Base-by-base conservation (phyloP, 2,113 vertebrate species). In the Columbina picui region DNA sequence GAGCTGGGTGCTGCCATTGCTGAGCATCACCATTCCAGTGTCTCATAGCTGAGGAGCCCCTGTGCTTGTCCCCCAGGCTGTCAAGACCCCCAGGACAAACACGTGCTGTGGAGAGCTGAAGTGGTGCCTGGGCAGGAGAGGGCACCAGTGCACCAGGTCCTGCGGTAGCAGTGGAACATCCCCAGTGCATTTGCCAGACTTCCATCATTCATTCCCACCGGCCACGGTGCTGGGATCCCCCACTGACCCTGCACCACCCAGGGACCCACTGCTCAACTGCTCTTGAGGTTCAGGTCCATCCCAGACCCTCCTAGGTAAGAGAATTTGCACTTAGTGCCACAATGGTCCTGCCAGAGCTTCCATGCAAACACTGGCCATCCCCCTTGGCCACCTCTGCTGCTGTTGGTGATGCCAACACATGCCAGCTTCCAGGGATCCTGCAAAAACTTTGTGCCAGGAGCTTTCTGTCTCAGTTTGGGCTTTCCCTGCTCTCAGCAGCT, bases 11-110 rank as follows among this genome's bases (percentile, higher is more conserved):
- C 23, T 49, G 29, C 9, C 32, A 2, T 26, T 4, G 3, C 47
- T 41, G 19, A 29, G 15, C 18, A 20, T 63, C 6, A 6, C 79
- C 73, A 34, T 45, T 61, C 63, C 64, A 43, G 43, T 1, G 7
- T 43, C 74, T 85, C 68, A 69, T 59, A 69, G 55, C 45, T 70
- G n/a, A 3, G 32, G 7, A 69, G 5, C 23, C 17, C 7, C 55
- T 0, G 0, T 25, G 52, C 64, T 91, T 69, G 22, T 12, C 12
- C 27, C 34, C 9, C 7, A 55, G 12, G n/a, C 27, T 59, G 21
- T 14, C 7, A 21, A 26, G 45, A 69, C n/a, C 27, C 20, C 32
- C 74, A 57, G 19, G 26, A 39, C 20, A 86, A 52, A 38, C 12
- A 56, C 1, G 2, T 8, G 69, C n/a, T n/a, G 36, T 36, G 45